phyloP scores from a whole-genome alignment of 2,888 invertebrate species.

The Thera britannica region DNA sequence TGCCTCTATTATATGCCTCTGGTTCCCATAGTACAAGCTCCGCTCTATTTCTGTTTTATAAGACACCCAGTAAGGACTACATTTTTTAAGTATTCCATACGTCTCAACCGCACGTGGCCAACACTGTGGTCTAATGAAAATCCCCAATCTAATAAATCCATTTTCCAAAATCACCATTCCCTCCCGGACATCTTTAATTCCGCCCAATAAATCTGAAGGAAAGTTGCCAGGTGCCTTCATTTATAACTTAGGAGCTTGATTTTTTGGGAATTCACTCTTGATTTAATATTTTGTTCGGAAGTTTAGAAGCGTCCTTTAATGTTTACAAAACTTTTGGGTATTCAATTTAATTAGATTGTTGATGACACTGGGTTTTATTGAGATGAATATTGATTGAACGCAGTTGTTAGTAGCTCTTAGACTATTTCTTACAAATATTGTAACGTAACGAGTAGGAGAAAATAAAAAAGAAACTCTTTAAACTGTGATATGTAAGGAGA shows the following conservation, averaged over 20 bases:
- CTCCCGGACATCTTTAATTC: slow-evolving; percentile 35
- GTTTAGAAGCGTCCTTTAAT: slow-evolving; percentile 1
- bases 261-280: slow-evolving; percentile 29
- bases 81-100: too few relatives aligned
- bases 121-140: slow-evolving; percentile 3
- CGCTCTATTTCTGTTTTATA: too few relatives aligned
- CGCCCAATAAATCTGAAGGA: slow-evolving; percentile 39
- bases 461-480: too few relatives aligned
- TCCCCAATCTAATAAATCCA: slow-evolving; percentile 21
- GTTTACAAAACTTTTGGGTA: background rate
- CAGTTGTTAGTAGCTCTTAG: too few relatives aligned
- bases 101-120: too few relatives aligned
- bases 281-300: slow-evolving; percentile 6
- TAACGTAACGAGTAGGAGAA: too few relatives aligned
- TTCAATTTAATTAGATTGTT: background rate
- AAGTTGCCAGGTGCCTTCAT: slow-evolving; percentile 55
- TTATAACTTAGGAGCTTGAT: slow-evolving; percentile 71
- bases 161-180: slow-evolving; percentile 22
- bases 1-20: too few relatives aligned
- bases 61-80: too few relatives aligned
- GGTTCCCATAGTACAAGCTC: too few relatives aligned
- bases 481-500: too few relatives aligned
- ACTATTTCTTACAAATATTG: too few relatives aligned
- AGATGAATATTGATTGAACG: too few relatives aligned
- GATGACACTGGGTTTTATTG: background rate